These are phyloP conservation scores for Sebastolobus alascanus DNA, from an alignment of 2,797 vertebrate genomes.

Conservation along the genomic window DNA sequence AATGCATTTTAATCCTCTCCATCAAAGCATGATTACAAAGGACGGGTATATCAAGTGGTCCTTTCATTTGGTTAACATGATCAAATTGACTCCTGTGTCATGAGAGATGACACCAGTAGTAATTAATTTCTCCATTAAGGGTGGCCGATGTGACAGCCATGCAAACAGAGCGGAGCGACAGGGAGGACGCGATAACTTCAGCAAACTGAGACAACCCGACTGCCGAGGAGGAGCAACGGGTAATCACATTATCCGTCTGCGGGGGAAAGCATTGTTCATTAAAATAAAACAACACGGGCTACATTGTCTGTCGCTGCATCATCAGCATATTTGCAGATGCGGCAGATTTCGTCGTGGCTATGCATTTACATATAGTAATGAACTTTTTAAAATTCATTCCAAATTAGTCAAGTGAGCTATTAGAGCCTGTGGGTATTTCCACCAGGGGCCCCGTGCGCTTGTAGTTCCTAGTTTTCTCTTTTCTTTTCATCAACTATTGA, in stretches of 20 bases:
- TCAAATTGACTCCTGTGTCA: conserved; percentile 86
- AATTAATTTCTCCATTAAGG: conserved; percentile 89
- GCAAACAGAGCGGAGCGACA: conserved; percentile 83
- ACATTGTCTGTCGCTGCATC: conserved; percentile 73
- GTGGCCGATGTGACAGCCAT: conserved; percentile 83
- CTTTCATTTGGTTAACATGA: conserved; percentile 85
- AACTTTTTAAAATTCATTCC: conserved; percentile 82
- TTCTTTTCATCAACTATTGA: conserved; percentile 34
- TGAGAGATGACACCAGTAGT: conserved; percentile 83
- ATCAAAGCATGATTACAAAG: conserved; percentile 82
- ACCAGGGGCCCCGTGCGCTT: conserved; percentile 48
- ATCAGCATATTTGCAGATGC: conserved; percentile 85
- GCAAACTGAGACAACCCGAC: conserved; percentile 79
- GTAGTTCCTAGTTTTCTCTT: conserved; percentile 33
- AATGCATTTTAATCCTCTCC: conserved; percentile 81
- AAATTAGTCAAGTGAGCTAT: conserved; percentile 84
- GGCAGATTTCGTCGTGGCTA: conserved; percentile 77
- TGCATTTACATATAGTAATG: conserved; percentile 87
- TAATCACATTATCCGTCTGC: conserved; percentile 88
- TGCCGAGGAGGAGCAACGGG: conserved; percentile 81
- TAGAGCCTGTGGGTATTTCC: conserved; percentile 74
- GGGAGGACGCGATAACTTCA: conserved; percentile 80
- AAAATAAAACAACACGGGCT: conserved; percentile 81
- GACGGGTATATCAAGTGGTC: conserved; percentile 80
- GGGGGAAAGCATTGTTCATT: conserved; percentile 86